Base-by-base conservation (phyloP, 2,113 vertebrate species). In the Elachura formosa region DNA sequence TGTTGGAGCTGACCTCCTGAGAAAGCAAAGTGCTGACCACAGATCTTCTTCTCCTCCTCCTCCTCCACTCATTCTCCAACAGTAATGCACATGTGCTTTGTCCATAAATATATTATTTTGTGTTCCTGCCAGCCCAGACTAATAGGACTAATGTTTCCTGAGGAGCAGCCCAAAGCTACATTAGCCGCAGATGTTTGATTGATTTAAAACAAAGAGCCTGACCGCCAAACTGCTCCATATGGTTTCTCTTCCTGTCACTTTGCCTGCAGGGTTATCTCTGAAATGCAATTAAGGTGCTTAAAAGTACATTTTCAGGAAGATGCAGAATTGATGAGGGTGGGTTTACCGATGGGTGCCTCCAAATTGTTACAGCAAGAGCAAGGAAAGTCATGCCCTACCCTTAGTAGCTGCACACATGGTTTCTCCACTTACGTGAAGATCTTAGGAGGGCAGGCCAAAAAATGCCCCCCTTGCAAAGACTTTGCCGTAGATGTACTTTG, bases 121-220 rank as follows among this genome's bases (percentile, higher is more conserved):
- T 97, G 97, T 98, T 98, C 98, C 98, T 99, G 98, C 98, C 98
- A 99, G 98, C 97, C 97, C 97, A 98, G 97, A 97, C 98, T 99
- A 99, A 99, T 99, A 99, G 98, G 98, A 96, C 98, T 99, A 99
- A 99, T 99, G 99, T 98, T 99, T 99, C 99, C 99, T 99, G 99
- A 99, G 98, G 98, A 99, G 98, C 98, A 98, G 99, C 98, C 98
- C 98, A 98, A 97, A 98, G 98, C 98, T 98, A 98, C 99, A 99
- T 99, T 99, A 99, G 98, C 97, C 96, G 95, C 98, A 98, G 98
- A 98, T 98, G 98, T 97, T 97, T 98, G 99, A 99, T 99, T 99
- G 99, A 99, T 99, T 99, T 99, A 98, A 98, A 98, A 97, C 98
- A 98, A 98, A 99, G 98, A 98, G 98, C 98, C 98, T 97, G 96